Percentiles rank a stretch among this genome's conserved stretches.
These are phyloP conservation scores for Pachydiplax longipennis DNA, from an alignment of 2,888 invertebrate species.

Conservation along the genomic window DNA sequence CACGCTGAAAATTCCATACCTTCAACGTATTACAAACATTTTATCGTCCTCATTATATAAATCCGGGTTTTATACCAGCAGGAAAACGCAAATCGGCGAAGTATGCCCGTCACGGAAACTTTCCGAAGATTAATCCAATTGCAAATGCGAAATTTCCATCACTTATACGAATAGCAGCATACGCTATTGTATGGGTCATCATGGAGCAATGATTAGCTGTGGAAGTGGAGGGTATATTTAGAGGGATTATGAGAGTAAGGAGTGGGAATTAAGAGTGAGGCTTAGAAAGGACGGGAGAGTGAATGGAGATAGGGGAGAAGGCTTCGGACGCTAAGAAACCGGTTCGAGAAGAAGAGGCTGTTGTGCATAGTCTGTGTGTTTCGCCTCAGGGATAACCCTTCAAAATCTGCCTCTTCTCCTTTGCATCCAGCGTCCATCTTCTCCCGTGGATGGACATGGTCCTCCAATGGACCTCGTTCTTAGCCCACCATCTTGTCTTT, in stretches of 20 bases:
- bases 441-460: not conserved
- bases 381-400: slow-evolving; percentile 27
- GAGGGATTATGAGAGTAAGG: not conserved
- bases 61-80: too few relatives aligned
- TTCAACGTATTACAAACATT: too few relatives aligned
- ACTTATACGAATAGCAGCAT: too few relatives aligned
- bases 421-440: slow-evolving; percentile 42
- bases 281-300: not conserved
- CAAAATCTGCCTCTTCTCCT: slow-evolving; percentile 18
- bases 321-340: slow-evolving; percentile 1
- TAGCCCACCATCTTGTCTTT: not conserved
- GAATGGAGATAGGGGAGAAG: not conserved
- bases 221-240: too few relatives aligned
- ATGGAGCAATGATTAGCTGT: too few relatives aligned
- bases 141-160: too few relatives aligned
- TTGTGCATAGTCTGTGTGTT: not conserved
- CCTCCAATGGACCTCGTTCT: not conserved
- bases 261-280: not conserved
- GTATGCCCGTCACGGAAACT: too few relatives aligned
- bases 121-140: too few relatives aligned
- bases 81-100: too few relatives aligned
- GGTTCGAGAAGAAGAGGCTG: not conserved
- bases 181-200: too few relatives aligned
- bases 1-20: too few relatives aligned
- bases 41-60: too few relatives aligned